Evolutionary conservation across 2,797 vertebrate species (phyloP).

Genomic region (Danio albolineatus): DNA sequence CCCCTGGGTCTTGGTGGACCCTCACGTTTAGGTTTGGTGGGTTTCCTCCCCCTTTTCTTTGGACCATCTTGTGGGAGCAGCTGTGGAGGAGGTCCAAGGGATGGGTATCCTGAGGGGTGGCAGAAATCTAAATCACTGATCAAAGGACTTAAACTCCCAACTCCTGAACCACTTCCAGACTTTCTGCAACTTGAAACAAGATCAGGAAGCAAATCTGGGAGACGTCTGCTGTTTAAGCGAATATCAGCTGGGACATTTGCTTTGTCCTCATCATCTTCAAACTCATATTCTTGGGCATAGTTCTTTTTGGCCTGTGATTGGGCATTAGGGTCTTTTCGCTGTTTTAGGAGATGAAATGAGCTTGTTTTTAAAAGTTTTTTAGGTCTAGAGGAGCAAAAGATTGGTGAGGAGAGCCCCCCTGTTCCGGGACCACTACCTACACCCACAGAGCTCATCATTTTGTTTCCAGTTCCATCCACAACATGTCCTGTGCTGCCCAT

Average conservation of each 20-base stretch:
- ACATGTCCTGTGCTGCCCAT: slow-evolving; percentile 67
- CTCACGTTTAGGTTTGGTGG: slow-evolving; percentile 91
- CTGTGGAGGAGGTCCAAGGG: slow-evolving; percentile 74
- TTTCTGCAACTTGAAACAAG: slow-evolving; percentile 91
- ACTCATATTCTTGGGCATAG: slow-evolving; percentile 93
- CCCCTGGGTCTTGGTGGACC: slow-evolving; percentile 90
- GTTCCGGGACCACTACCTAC: slow-evolving; percentile 65
- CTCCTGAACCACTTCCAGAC: slow-evolving; percentile 66
- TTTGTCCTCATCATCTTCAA: slow-evolving; percentile 91
- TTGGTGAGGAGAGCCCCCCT: slow-evolving; percentile 81
- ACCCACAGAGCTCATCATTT: slow-evolving; percentile 73
- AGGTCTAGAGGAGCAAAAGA: slow-evolving; percentile 91
- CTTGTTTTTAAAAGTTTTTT: slow-evolving; percentile 93
- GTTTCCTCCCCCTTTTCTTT: slow-evolving; percentile 90
- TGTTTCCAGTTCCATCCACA: slow-evolving; percentile 71
- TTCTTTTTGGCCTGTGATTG: slow-evolving; percentile 82
- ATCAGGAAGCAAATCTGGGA: slow-evolving; percentile 85
- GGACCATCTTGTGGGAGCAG: slow-evolving; percentile 78
- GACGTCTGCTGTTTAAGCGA: slow-evolving; percentile 87
- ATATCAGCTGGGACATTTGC: slow-evolving; percentile 90
- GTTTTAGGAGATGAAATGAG: slow-evolving; percentile 90
- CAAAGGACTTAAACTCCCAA: slow-evolving; percentile 81
- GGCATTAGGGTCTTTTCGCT: slow-evolving; percentile 80
- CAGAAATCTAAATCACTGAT: slow-evolving; percentile 90
- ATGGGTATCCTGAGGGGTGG: slow-evolving; percentile 70